phyloP scores from a whole-genome alignment of 2,888 invertebrate species.

The Caenorhabditis becei region DNA sequence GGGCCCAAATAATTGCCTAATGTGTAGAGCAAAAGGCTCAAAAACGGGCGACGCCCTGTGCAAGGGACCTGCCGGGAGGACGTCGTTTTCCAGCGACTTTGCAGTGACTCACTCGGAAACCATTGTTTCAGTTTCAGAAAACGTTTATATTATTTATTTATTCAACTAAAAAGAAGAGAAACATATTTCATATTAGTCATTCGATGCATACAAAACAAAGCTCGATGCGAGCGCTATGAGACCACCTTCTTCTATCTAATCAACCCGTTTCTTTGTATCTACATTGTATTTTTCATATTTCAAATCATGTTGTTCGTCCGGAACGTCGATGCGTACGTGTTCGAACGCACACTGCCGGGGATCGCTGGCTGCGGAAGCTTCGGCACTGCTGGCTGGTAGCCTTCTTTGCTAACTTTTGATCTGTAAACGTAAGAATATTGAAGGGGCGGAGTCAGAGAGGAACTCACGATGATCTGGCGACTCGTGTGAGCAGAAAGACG shows the following conservation, averaged over 20 bases:
- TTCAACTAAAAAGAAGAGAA: slow-evolving; percentile 6
- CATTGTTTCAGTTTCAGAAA: not conserved
- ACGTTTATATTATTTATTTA: slow-evolving; percentile 21
- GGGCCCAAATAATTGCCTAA: slow-evolving; percentile 51
- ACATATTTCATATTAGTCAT: slow-evolving; percentile 4
- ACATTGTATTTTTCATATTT: not conserved
- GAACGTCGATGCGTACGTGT: slow-evolving; percentile 68
- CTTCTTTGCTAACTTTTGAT: slow-evolving; percentile 68
- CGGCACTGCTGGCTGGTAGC: slow-evolving; percentile 74
- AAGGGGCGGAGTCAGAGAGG: too few species aligned
- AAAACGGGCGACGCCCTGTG: not conserved
- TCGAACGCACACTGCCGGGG: slow-evolving; percentile 64
- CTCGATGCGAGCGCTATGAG: slow-evolving; percentile 26
- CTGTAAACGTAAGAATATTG: slow-evolving; percentile 43
- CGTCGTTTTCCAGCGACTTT: not conserved
- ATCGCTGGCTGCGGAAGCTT: slow-evolving; percentile 65
- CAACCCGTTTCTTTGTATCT: slow-evolving; percentile 15
- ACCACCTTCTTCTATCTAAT: slow-evolving; percentile 39
- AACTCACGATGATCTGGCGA: slow-evolving; percentile 57
- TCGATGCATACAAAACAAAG: slow-evolving; percentile 32
- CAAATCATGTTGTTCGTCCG: slow-evolving; percentile 52
- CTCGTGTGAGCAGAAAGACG: slow-evolving; percentile 44
- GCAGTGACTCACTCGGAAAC: not conserved
- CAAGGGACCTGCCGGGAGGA: not conserved
- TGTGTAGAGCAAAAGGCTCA: slow-evolving; percentile 25